Evolutionary conservation across 2,797 vertebrate genomes (phyloP).

Genomic region (Muscicapa striata): DNA sequence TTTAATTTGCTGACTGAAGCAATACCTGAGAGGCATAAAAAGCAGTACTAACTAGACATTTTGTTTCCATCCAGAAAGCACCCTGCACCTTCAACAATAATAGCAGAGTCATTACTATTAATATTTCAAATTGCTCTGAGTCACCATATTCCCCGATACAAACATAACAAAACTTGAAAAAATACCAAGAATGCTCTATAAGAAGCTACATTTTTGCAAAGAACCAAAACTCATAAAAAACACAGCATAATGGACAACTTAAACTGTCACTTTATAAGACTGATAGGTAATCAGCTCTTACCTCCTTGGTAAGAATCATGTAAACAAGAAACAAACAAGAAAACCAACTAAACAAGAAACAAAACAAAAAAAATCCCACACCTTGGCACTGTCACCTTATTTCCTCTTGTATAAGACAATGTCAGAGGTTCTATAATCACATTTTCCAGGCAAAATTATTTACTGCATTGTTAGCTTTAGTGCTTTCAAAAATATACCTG

Average conservation of each 20-base stretch:
- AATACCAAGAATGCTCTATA: not conserved
- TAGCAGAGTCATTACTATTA: not conserved
- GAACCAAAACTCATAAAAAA: not conserved
- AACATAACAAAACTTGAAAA: not conserved
- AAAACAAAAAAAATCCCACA: not conserved
- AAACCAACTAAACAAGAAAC: not conserved
- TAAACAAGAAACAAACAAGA: not conserved
- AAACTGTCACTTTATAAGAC: not conserved
- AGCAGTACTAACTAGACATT: not conserved
- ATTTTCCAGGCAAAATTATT: not conserved
- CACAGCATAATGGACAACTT: not conserved
- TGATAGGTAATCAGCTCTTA: not conserved
- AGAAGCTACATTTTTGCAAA: not conserved
- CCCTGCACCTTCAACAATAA: not conserved
- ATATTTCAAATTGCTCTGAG: not conserved
- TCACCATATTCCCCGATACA: not conserved
- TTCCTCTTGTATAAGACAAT: not conserved
- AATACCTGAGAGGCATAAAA: not conserved
- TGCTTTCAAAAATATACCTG: not conserved
- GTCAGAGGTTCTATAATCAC: fast-evolving
- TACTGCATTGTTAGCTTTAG: not conserved
- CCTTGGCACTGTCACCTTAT: not conserved
- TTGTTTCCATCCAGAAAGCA: not conserved
- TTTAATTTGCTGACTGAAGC: conserved; percentile 1
- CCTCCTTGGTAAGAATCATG: not conserved